Percentiles rank a stretch among this genome's conserved stretches.
Evolutionary conservation across 1,140 invertebrate genomes (phyloP).

Genomic region (Halesus radiatus): DNA sequence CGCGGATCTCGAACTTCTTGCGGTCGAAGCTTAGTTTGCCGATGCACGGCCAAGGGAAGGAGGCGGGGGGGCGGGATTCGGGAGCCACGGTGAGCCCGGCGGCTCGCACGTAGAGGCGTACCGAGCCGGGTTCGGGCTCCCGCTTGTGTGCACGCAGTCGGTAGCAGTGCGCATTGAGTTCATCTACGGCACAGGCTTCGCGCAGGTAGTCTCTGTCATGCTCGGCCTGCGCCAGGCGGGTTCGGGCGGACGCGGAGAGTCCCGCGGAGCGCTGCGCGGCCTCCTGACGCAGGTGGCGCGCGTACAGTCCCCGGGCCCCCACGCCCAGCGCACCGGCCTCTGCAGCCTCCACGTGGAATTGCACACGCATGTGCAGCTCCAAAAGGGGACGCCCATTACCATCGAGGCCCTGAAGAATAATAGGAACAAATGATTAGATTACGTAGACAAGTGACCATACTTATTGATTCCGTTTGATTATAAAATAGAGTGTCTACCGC

Average conservation of each 20-base stretch:
- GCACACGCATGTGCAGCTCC: slow-evolving; percentile 92
- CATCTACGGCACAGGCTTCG: slow-evolving; percentile 88
- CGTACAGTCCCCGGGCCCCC: slow-evolving; percentile 91
- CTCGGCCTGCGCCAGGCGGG: slow-evolving; percentile 79
- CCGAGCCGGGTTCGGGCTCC: slow-evolving; percentile 79
- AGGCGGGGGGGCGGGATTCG: slow-evolving; percentile 76
- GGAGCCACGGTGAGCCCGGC: slow-evolving; percentile 88
- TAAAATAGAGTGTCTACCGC: too few relatives aligned
- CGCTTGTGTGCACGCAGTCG: slow-evolving; percentile 87
- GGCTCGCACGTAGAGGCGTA: slow-evolving; percentile 87
- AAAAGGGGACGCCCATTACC: slow-evolving; percentile 90
- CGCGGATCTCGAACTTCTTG: slow-evolving; percentile 96
- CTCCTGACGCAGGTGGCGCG: slow-evolving; percentile 93
- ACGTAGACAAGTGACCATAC: too few relatives aligned
- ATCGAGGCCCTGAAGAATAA: slow-evolving; percentile 83
- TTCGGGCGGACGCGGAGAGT: slow-evolving; percentile 73
- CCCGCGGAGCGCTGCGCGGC: slow-evolving; percentile 77
- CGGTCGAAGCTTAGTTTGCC: slow-evolving; percentile 95
- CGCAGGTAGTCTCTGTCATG: slow-evolving; percentile 90
- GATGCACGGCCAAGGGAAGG: slow-evolving; percentile 94
- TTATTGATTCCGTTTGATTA: too few relatives aligned
- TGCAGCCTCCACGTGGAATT: slow-evolving; percentile 94
- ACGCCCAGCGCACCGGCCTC: slow-evolving; percentile 89
- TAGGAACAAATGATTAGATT: too few relatives aligned
- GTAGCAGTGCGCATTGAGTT: slow-evolving; percentile 94